Percentiles rank a stretch among this genome's conserved stretches.
Evolutionary conservation across 2,888 invertebrate genomes (phyloP).

Genomic region (Erebia palarica): DNA sequence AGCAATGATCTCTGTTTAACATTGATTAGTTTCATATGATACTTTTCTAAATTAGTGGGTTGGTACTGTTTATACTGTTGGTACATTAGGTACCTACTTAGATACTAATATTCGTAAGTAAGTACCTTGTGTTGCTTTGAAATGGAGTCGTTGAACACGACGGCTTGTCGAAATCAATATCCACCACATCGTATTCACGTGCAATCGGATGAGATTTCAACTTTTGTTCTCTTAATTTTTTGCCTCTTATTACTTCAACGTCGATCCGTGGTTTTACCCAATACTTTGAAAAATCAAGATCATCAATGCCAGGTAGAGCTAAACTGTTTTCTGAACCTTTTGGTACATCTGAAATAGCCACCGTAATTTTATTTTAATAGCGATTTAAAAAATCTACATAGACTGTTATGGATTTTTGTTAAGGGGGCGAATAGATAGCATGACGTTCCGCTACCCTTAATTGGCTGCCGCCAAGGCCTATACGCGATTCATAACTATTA

Average conservation of each 20-base stretch:
- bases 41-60: too few species aligned
- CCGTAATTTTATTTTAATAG: neutral
- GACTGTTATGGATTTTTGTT: too few species aligned
- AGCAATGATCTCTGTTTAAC: too few species aligned
- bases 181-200: slow-evolving; percentile 41
- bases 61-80: too few species aligned
- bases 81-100: neutral
- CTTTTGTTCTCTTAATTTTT: slow-evolving; percentile 48
- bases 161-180: slow-evolving; percentile 39
- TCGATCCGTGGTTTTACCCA: slow-evolving; percentile 46
- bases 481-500: too few species aligned
- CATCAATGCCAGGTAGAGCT: slow-evolving; percentile 22
- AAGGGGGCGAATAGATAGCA: too few species aligned
- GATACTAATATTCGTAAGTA: neutral
- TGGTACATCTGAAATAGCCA: slow-evolving; percentile 2
- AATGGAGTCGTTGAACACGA: slow-evolving; percentile 34
- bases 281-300: slow-evolving; percentile 42
- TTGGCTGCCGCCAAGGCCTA: too few species aligned
- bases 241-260: slow-evolving; percentile 48
- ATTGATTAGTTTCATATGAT: too few species aligned
- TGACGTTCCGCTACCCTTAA: too few species aligned
- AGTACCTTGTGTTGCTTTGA: slow-evolving; percentile 13
- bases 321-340: slow-evolving; percentile 8
- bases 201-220: slow-evolving; percentile 24
- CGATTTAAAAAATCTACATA: neutral